These are phyloP conservation scores for Pogonus chalceus DNA, from an alignment of 1,140 invertebrate species.

Conservation along the genomic window DNA sequence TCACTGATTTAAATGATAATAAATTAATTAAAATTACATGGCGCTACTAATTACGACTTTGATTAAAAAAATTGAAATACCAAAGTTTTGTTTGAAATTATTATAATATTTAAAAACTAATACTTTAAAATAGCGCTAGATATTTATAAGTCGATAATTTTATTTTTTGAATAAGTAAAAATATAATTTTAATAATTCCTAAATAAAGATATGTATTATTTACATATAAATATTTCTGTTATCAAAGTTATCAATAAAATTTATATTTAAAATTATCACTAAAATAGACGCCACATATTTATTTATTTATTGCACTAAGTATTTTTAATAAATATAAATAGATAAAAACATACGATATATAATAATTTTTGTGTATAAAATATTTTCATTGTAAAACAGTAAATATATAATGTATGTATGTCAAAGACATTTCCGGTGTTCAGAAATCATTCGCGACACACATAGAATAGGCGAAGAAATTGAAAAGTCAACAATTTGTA, in stretches of 20 bases:
- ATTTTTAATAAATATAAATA: background rate
- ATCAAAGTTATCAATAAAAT: background rate
- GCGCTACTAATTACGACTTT: too few relatives aligned
- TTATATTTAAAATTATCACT: background rate
- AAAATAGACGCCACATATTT: background rate
- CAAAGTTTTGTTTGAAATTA: too few relatives aligned
- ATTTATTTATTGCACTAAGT: background rate
- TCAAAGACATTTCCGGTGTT: background rate
- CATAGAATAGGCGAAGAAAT: background rate
- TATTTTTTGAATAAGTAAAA: too few relatives aligned
- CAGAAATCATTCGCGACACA: background rate
- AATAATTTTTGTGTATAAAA: background rate
- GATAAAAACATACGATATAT: background rate
- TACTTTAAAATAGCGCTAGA: too few relatives aligned
- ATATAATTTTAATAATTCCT: too few relatives aligned
- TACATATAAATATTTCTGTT: too few relatives aligned
- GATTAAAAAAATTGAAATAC: too few relatives aligned
- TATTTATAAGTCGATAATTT: too few relatives aligned
- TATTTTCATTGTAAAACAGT: background rate
- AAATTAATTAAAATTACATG: too few relatives aligned
- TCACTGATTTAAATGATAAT: too few relatives aligned
- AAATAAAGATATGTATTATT: too few relatives aligned
- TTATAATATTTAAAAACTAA: too few relatives aligned
- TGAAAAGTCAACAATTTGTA: constrained; percentile 4
- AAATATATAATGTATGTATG: background rate